Evolutionary conservation across 2,888 invertebrate species (phyloP).

Genomic region (Phanerotoma sp.): DNA sequence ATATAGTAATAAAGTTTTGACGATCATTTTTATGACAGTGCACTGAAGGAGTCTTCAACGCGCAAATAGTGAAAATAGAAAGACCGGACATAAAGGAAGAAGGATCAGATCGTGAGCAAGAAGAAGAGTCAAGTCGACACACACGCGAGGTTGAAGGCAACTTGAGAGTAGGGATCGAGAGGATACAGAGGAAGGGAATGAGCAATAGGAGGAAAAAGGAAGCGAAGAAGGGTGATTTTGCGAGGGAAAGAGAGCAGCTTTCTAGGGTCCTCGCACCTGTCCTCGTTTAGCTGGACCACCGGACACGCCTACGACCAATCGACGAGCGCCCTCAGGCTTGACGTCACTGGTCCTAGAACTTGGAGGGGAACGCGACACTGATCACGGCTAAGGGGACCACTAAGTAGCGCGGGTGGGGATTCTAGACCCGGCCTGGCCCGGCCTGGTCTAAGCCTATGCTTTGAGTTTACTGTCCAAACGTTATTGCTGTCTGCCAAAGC

Average conservation of each 20-base stretch:
- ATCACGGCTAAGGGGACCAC: slow-evolving; percentile 16
- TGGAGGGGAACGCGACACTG: slow-evolving; percentile 12
- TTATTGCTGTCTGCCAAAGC: slow-evolving; percentile 34
- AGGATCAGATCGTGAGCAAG: not conserved
- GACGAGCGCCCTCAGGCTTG: slow-evolving; percentile 37
- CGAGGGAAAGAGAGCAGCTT: slow-evolving; percentile 16
- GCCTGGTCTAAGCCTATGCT: slow-evolving; percentile 21
- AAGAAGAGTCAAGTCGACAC: slow-evolving; percentile 9
- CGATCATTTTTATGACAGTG: no score
- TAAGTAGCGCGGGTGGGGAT: slow-evolving; percentile 18
- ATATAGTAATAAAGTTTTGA: no score
- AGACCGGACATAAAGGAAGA: not conserved
- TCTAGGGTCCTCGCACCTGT: slow-evolving; percentile 43
- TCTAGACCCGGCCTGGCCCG: slow-evolving; percentile 22
- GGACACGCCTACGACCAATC: slow-evolving; percentile 54
- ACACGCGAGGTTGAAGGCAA: slow-evolving; percentile 12
- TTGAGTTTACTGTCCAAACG: slow-evolving; percentile 3
- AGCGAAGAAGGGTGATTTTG: slow-evolving; percentile 10
- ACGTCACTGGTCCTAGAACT: slow-evolving; percentile 49
- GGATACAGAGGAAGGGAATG: slow-evolving; percentile 12
- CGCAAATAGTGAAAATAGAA: not conserved
- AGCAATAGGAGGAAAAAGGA: slow-evolving; percentile 1
- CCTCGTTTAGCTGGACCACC: slow-evolving; percentile 44
- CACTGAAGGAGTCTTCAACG: no score
- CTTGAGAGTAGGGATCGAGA: slow-evolving; percentile 22